Evolutionary conservation across 2,113 vertebrate species (phyloP).

Genomic region (Malaclemys terrapin): DNA sequence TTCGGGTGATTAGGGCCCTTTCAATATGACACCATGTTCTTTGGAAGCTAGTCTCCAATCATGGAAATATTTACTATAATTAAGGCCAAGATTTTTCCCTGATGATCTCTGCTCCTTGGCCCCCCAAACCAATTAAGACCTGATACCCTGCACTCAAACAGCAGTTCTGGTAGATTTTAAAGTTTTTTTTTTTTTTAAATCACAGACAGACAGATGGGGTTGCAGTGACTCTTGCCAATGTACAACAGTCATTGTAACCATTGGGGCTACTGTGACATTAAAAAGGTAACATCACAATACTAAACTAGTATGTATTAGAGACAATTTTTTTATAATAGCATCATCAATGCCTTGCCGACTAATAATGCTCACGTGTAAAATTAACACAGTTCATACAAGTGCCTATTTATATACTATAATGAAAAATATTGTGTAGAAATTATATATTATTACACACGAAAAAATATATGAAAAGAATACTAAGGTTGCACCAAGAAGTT

Average conservation of each 20-base stretch:
- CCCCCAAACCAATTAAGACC: background rate
- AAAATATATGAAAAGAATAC: background rate
- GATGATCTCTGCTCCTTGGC: background rate
- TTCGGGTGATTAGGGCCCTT: background rate
- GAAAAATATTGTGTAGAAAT: background rate
- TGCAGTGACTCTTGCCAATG: background rate
- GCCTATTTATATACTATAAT: fast-evolving
- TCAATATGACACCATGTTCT: background rate
- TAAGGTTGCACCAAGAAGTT: background rate
- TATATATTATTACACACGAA: background rate
- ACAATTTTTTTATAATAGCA: background rate
- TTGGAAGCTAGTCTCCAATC: background rate
- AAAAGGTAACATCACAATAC: background rate
- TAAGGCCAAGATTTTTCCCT: background rate
- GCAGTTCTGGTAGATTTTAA: background rate
- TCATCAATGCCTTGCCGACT: background rate
- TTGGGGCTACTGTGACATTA: fast-evolving
- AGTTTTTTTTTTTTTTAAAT: background rate
- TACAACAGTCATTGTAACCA: background rate
- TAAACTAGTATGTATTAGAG: background rate
- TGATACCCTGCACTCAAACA: background rate
- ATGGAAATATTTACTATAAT: background rate
- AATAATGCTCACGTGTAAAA: background rate
- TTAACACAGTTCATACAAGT: background rate
- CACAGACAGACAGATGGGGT: background rate